phyloP scores from a whole-genome alignment of 2,797 vertebrate genomes.

The Diceros bicornis region DNA sequence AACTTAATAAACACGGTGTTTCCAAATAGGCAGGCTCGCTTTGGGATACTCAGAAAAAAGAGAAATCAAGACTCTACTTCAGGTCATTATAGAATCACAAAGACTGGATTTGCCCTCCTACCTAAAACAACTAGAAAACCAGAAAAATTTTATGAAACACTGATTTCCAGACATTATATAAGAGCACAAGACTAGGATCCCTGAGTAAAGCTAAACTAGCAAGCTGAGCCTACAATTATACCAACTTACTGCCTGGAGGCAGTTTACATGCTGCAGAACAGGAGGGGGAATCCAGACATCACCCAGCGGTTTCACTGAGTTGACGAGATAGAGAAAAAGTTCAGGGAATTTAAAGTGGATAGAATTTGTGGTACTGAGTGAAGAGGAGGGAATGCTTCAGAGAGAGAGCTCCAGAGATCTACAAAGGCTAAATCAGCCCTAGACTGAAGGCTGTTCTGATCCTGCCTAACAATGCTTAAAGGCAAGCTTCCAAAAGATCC shows the following conservation, averaged over 20 bases:
- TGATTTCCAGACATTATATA: slow-evolving; percentile 18
- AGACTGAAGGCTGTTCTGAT: background rate
- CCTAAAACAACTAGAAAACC: background rate
- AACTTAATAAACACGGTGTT: background rate
- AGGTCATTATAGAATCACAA: background rate
- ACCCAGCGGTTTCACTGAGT: background rate
- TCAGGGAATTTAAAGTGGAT: background rate
- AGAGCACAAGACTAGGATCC: background rate
- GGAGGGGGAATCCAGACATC: background rate
- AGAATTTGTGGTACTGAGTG: background rate
- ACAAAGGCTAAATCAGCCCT: background rate
- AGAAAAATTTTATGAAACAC: background rate
- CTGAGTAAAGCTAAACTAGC: background rate
- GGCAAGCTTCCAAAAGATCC: background rate
- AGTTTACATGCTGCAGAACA: background rate
- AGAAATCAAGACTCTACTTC: background rate
- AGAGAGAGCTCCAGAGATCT: background rate
- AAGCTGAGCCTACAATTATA: background rate
- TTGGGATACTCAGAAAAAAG: background rate
- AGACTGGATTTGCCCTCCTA: background rate
- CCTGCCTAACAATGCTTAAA: background rate
- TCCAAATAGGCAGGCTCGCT: background rate
- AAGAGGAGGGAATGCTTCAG: background rate
- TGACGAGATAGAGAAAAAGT: background rate
- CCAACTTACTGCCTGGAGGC: background rate